Percentiles rank a stretch among this genome's conserved stretches.
phyloP scores from a whole-genome alignment of 2,113 vertebrate genomes.

The Megalops atlanticus region DNA sequence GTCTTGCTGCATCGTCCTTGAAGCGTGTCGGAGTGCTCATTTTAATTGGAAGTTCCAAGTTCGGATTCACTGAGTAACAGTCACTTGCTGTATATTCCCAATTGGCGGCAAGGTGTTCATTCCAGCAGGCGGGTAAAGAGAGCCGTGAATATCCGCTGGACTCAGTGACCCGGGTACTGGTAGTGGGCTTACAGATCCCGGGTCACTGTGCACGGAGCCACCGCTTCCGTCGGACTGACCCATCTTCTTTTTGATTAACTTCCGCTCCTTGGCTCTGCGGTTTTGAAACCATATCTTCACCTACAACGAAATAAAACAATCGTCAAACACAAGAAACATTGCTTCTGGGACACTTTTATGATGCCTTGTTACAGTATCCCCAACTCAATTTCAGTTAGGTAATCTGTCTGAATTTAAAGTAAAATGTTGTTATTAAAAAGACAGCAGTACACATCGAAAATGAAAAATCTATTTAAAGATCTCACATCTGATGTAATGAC shows the following conservation, averaged over 20 bases:
- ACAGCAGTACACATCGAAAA: too few relatives aligned
- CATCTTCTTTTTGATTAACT: conserved; percentile 91
- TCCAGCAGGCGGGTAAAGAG: conserved; percentile 76
- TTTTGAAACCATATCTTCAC: conserved; percentile 98
- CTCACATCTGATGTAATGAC: too few relatives aligned
- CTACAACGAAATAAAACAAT: conserved; percentile 55
- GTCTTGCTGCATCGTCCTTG: conserved; percentile 54
- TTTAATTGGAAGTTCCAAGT: conserved; percentile 56
- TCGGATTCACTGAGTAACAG: conserved; percentile 74
- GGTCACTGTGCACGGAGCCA: conserved; percentile 86
- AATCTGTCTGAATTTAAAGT: too few relatives aligned
- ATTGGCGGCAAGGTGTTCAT: conserved; percentile 81
- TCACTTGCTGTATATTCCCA: conserved; percentile 84
- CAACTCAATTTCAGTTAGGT: too few relatives aligned
- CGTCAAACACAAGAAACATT: not conserved
- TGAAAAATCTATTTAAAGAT: too few relatives aligned
- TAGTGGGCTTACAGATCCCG: conserved; percentile 86
- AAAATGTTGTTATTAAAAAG: too few relatives aligned
- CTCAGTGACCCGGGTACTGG: conserved; percentile 78
- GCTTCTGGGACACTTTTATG: not conserved
- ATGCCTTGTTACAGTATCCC: too few relatives aligned
- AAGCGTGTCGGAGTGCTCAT: conserved; percentile 73
- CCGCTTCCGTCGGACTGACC: conserved; percentile 86
- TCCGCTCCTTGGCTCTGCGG: conserved; percentile 89
- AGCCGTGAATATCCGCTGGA: conserved; percentile 71